Percentiles rank a stretch among this genome's conserved stretches.
phyloP scores from a whole-genome alignment of 1,140 invertebrate species.

The Heliconius melpomene region DNA sequence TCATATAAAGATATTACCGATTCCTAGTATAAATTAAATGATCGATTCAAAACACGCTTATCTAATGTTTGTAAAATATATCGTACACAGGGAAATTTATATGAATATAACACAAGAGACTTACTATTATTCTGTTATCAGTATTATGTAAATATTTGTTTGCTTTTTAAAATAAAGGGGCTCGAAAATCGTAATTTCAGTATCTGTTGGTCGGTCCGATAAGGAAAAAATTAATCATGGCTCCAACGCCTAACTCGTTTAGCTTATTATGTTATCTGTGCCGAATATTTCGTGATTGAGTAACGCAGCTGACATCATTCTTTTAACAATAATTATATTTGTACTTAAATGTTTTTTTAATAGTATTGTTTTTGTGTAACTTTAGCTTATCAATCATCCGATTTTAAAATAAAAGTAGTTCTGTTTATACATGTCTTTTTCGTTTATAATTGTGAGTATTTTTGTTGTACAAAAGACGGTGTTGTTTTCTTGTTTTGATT shows the following conservation, averaged over 20 bases:
- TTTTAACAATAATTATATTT: not conserved
- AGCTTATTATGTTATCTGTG: not conserved
- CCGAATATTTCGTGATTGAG: not conserved
- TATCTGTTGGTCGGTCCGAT: not conserved
- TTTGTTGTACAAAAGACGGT: not conserved
- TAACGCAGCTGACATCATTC: not conserved
- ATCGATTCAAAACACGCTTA: not conserved
- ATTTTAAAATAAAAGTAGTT: too few relatives aligned
- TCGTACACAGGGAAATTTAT: not conserved
- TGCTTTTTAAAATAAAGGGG: not conserved
- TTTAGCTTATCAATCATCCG: too few relatives aligned
- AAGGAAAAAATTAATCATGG: not conserved
- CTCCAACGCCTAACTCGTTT: not conserved
- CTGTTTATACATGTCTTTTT: too few relatives aligned
- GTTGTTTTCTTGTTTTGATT: not conserved
- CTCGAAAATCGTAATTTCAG: not conserved
- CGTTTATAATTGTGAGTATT: too few relatives aligned
- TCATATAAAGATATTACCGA: not conserved
- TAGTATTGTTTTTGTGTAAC: too few relatives aligned
- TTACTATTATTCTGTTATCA: not conserved
- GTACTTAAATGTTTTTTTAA: too few relatives aligned
- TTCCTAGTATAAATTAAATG: not conserved
- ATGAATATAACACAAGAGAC: not conserved
- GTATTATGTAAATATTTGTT: not conserved
- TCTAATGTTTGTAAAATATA: not conserved